A percentile compares a stretch with the other conserved stretches of the same genome.
These are phyloP conservation scores for Tiphia femorata DNA, from an alignment of 2,888 invertebrate species.

Conservation along the genomic window DNA sequence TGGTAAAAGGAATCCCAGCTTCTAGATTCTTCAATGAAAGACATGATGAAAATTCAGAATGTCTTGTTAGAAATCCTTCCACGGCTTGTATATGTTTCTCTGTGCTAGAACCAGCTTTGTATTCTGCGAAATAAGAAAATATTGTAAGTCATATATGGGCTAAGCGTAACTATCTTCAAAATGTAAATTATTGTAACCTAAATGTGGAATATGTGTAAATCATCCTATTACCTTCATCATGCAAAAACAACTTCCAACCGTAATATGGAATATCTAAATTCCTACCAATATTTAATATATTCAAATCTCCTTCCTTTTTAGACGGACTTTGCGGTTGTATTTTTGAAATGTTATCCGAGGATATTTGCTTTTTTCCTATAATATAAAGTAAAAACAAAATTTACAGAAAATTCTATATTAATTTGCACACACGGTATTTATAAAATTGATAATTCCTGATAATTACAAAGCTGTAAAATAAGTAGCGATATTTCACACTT, in stretches of 20 bases:
- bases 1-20: slow-evolving; percentile 72
- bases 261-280: slow-evolving; percentile 69
- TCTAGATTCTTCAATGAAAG: slow-evolving; percentile 74
- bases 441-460: neutral
- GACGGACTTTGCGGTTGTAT: slow-evolving; percentile 6
- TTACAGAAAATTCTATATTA: neutral
- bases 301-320: slow-evolving; percentile 12
- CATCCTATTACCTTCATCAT: slow-evolving; percentile 73
- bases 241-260: slow-evolving; percentile 86
- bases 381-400: neutral
- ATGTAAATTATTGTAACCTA: neutral
- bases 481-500: neutral
- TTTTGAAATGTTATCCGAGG: neutral
- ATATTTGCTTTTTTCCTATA: neutral
- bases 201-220: neutral
- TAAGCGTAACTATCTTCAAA: slow-evolving; percentile 5
- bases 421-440: neutral
- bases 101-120: slow-evolving; percentile 69
- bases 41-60: slow-evolving; percentile 56
- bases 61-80: slow-evolving; percentile 72
- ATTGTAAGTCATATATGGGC: neutral
- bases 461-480: too few relatives aligned
- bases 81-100: slow-evolving; percentile 71
- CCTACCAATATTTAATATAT: slow-evolving; percentile 13
- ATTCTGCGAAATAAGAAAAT: slow-evolving; percentile 54